Conservation (phyloP, 2,888 invertebrate species). For the Himalopsyche kuldschensis region DNA sequence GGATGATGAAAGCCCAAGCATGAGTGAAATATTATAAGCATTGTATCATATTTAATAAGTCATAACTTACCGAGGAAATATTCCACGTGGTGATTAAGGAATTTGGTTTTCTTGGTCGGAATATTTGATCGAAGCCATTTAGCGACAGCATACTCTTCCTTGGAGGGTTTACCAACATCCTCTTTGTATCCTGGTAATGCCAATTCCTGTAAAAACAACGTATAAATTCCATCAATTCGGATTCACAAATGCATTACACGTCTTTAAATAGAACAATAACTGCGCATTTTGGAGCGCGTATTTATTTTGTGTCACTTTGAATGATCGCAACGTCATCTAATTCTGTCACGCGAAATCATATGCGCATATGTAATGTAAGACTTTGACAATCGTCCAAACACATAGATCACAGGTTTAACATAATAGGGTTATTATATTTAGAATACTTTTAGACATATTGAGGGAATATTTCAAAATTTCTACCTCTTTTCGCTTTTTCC, state of each 20-base stretch:
- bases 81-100: constrained; percentile 94
- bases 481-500: constrained; percentile 66
- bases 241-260: not conserved
- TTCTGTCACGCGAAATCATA: constrained; percentile 16
- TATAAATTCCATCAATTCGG: not conserved
- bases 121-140: constrained; percentile 94
- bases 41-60: too few species aligned
- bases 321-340: constrained; percentile 28
- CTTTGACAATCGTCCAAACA: not conserved
- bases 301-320: not conserved
- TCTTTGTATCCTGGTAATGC: constrained; percentile 50
- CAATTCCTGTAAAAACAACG: constrained; percentile 28
- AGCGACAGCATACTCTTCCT: constrained; percentile 90
- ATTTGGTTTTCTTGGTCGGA: constrained; percentile 93
- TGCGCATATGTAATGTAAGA: not conserved
- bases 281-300: not conserved
- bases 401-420: not conserved
- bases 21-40: not conserved
- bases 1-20: too few species aligned
- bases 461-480: constrained; percentile 34
- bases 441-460: not conserved
- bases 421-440: not conserved
- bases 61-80: constrained; percentile 88
- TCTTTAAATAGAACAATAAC: not conserved
- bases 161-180: constrained; percentile 74